phyloP scores from a whole-genome alignment of 2,113 vertebrate genomes.

The Zapus hudsonius region DNA sequence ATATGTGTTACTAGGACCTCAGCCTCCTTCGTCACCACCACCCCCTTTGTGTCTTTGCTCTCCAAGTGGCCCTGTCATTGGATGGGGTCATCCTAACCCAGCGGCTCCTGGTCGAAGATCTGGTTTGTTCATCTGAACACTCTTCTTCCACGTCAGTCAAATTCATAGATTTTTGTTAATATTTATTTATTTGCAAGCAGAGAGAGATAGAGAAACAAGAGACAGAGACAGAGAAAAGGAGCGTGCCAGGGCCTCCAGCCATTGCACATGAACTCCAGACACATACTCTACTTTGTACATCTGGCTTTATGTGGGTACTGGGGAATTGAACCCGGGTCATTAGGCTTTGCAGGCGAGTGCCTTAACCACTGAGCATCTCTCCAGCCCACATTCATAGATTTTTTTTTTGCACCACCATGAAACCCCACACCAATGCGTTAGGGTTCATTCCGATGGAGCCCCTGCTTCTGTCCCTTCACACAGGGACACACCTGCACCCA shows the following conservation, averaged over 20 bases:
- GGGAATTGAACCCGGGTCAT: no score
- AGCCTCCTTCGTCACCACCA: neutral
- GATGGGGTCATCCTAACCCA: neutral
- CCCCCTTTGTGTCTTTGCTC: no score
- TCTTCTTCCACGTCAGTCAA: neutral
- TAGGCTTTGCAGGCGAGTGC: no score
- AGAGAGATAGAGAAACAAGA: no score
- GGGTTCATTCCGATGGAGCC: accelerated
- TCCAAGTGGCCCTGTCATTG: neutral
- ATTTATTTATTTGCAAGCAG: no score
- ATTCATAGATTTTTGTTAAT: neutral
- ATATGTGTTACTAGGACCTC: neutral
- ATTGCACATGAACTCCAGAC: no score
- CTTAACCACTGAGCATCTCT: no score
- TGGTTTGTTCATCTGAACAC: neutral
- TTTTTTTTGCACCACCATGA: neutral
- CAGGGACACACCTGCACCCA: neutral
- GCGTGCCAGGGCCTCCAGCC: no score
- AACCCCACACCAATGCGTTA: no score
- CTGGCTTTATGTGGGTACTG: no score
- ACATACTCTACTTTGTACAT: no score
- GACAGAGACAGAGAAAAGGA: no score
- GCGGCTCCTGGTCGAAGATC: neutral
- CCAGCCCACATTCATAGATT: neutral
- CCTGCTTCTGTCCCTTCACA: neutral